These are phyloP conservation scores for Sylvia atricapilla DNA, from an alignment of 2,113 vertebrate genomes.

Conservation along the genomic window DNA sequence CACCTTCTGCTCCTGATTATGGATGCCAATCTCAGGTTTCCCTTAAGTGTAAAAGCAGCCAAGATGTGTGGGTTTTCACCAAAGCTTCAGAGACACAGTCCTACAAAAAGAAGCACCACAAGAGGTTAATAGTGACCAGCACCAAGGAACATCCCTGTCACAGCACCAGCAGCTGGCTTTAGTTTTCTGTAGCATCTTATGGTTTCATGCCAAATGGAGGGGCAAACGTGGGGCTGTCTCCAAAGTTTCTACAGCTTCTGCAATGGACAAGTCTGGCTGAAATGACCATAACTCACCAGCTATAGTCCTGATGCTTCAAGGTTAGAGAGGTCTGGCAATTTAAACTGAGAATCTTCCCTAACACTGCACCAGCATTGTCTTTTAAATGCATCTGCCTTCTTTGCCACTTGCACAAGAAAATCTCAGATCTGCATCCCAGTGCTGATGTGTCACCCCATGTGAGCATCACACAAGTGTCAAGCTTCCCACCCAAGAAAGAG, in stretches of 20 bases:
- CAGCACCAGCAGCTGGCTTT: neutral
- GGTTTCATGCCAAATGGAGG: neutral
- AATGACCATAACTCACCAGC: neutral
- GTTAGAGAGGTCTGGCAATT: neutral
- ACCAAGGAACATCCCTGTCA: neutral
- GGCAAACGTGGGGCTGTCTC: neutral
- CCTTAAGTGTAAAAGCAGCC: conserved; percentile 10
- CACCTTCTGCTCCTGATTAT: conserved; percentile 61
- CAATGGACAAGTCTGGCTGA: neutral
- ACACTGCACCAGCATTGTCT: neutral
- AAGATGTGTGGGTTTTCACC: neutral
- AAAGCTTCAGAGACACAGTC: neutral
- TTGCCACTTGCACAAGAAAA: neutral
- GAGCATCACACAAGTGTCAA: neutral
- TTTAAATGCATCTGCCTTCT: neutral
- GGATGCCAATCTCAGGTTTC: conserved; percentile 55
- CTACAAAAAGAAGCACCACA: neutral
- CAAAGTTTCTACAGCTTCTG: neutral
- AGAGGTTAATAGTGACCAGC: neutral
- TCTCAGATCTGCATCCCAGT: neutral
- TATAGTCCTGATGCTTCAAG: neutral
- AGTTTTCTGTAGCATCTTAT: neutral
- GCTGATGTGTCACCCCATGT: neutral
- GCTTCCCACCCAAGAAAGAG: neutral
- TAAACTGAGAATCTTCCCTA: neutral